These are phyloP conservation scores for Bubo blakistoni DNA, from an alignment of 2,113 vertebrate genomes.

Conservation along the genomic window DNA sequence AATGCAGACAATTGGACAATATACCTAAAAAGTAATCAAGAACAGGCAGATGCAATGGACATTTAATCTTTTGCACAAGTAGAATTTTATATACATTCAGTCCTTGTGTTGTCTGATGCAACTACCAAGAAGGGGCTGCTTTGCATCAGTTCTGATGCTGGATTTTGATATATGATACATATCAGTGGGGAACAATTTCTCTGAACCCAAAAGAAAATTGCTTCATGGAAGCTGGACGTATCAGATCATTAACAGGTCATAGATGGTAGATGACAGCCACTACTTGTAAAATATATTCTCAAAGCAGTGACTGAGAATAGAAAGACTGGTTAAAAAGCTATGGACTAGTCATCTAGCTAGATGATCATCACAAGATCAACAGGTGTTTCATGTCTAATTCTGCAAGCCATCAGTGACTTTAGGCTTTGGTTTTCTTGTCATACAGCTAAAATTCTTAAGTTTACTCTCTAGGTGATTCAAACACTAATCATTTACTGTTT, in stretches of 20 bases:
- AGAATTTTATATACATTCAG: neutral
- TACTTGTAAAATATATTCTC: neutral
- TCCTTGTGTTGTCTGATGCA: neutral
- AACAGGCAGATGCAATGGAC: neutral
- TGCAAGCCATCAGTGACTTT: neutral
- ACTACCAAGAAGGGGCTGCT: neutral
- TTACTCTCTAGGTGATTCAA: neutral
- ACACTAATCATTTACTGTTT: neutral
- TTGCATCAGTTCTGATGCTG: neutral
- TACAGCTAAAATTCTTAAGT: neutral
- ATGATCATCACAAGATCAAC: neutral
- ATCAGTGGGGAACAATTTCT: neutral
- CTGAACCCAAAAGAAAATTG: neutral
- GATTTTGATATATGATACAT: neutral
- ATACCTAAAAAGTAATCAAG: neutral
- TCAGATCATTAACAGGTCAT: neutral
- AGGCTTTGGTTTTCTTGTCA: neutral
- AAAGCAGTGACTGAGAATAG: neutral
- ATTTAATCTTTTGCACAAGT: neutral
- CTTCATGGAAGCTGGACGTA: neutral
- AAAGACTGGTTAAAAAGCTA: neutral
- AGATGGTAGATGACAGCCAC: neutral
- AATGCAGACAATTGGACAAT: neutral
- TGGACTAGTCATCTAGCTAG: neutral
- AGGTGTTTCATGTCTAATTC: neutral